phyloP scores from a whole-genome alignment of 2,797 vertebrate species.

The Xenentodon cancila region DNA sequence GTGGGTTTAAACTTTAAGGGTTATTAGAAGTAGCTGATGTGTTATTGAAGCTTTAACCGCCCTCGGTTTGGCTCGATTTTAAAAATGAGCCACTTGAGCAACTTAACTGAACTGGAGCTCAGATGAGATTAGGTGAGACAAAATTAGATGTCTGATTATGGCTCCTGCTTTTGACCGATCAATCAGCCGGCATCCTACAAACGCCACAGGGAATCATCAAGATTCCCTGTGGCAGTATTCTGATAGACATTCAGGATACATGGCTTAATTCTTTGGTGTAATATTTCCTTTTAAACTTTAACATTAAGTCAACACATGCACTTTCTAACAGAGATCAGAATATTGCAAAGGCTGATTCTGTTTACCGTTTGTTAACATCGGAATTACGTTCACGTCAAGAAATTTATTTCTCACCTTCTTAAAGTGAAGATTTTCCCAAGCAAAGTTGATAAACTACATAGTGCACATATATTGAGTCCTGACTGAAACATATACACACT shows the following conservation, averaged over 20 bases:
- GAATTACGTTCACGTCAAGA: too few species aligned
- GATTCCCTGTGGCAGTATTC: not conserved
- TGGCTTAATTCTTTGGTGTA: not conserved
- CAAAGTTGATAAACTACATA: not conserved
- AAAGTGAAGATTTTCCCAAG: not conserved
- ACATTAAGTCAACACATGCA: not conserved
- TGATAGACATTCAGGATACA: not conserved
- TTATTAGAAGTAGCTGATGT: conserved; percentile 3
- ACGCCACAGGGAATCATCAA: conserved; percentile 6
- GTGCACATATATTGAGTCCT: not conserved
- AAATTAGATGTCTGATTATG: conserved; percentile 27
- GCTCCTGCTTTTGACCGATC: conserved; percentile 15
- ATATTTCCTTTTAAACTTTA: not conserved
- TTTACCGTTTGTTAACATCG: too few species aligned
- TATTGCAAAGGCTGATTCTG: not conserved
- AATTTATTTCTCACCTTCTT: not conserved
- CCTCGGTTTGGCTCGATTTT: conserved; percentile 30
- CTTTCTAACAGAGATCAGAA: not conserved
- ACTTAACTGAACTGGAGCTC: conserved; percentile 33
- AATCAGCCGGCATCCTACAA: conserved; percentile 5
- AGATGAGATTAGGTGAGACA: conserved; percentile 35
- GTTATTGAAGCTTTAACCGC: conserved; percentile 24
- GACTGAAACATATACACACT: not conserved
- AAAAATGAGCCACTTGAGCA: conserved; percentile 25
- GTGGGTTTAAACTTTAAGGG: conserved; percentile 32